phyloP scores from a whole-genome alignment of 2,797 vertebrate species.

The Phataginus tetradactyla region DNA sequence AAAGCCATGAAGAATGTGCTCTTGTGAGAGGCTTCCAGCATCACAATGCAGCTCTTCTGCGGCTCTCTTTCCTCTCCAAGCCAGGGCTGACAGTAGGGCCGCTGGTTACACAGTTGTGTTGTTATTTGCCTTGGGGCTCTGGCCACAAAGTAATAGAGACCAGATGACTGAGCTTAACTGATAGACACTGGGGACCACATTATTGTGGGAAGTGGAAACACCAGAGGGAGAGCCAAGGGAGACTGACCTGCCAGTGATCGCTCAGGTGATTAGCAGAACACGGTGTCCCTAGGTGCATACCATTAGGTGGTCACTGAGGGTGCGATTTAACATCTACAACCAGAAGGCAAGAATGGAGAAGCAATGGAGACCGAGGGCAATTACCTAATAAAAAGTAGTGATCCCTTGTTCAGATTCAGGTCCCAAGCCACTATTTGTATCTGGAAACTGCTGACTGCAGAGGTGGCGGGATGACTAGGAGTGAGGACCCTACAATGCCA shows the following conservation, averaged over 20 bases:
- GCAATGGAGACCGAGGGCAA: background rate
- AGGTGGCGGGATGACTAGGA: background rate
- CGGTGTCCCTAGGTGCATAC: background rate
- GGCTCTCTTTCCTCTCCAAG: background rate
- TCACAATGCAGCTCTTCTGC: background rate
- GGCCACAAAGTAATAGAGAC: background rate
- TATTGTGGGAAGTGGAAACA: background rate
- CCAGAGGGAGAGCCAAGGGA: background rate
- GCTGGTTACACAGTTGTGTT: background rate
- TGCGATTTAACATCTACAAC: background rate
- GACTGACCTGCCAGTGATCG: background rate
- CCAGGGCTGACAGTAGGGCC: background rate
- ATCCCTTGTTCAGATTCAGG: background rate
- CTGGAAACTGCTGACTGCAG: background rate
- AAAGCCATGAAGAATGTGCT: background rate
- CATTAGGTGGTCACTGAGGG: background rate
- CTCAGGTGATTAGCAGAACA: background rate
- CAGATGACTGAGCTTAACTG: background rate
- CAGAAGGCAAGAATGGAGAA: background rate
- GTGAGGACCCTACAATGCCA: background rate
- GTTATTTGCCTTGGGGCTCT: background rate
- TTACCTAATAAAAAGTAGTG: background rate
- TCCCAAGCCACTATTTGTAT: background rate
- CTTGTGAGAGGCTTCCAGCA: background rate
- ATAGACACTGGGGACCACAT: background rate